A percentile compares a stretch with the other conserved stretches of the same genome.
These are phyloP conservation scores for Halichoeres trimaculatus DNA, from an alignment of 2,113 vertebrate species.

Conservation along the genomic window DNA sequence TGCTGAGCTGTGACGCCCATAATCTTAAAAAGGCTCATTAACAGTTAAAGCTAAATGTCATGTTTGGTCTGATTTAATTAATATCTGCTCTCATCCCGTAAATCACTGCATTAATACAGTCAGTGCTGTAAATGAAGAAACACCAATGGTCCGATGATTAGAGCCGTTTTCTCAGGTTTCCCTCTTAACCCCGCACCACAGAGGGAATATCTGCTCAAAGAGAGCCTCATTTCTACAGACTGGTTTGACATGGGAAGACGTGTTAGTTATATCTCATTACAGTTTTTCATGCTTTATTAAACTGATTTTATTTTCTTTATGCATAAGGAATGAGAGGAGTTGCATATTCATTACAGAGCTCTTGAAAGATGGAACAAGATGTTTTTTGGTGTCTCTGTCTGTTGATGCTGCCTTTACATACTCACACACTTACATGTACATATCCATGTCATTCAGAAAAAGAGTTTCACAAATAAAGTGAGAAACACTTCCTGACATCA, in stretches of 20 bases:
- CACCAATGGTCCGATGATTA: background rate
- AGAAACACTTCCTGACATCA: too few species aligned
- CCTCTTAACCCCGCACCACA: background rate
- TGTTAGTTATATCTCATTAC: constrained; percentile 22
- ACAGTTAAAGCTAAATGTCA: background rate
- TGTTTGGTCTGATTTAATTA: background rate
- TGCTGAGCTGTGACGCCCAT: background rate
- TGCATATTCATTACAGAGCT: constrained; percentile 11
- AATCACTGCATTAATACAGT: background rate
- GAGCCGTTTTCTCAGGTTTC: background rate
- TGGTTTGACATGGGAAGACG: constrained; percentile 2
- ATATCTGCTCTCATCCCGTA: background rate
- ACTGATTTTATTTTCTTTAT: constrained; percentile 19
- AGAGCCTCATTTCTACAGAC: background rate
- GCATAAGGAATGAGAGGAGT: constrained; percentile 9
- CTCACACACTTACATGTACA: background rate
- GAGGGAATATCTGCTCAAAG: background rate
- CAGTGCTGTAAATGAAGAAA: background rate
- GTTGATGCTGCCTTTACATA: background rate
- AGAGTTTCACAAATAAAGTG: too few species aligned
- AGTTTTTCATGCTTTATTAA: constrained; percentile 33
- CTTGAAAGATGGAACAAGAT: background rate
- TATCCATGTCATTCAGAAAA: too few species aligned
- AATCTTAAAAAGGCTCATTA: background rate
- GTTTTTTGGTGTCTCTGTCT: constrained; percentile 1